Evolutionary conservation across 1,140 invertebrate genomes (phyloP), one percentile per base, ranked within the genome.

Genomic region (Pseudomyrmex dendroicus): DNA sequence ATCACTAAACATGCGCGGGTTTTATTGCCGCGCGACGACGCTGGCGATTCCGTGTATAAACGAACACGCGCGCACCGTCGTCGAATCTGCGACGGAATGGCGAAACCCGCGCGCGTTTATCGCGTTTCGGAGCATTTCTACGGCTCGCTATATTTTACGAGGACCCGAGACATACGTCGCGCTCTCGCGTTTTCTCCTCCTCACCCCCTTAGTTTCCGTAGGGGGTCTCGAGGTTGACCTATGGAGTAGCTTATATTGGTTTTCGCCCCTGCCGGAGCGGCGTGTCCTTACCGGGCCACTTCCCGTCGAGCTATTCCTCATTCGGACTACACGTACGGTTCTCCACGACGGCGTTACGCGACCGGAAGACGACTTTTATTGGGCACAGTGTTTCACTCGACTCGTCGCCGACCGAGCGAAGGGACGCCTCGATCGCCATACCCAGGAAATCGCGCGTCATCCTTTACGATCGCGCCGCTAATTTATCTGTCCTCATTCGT

Each of bases 341-440:
- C 61, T 83, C 62, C 20, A 25, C 84, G 82, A 68, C 83, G 25
- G 82, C 66, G 84, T 63, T 70, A 74, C 84, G 83, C 68, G 68
- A 83, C 54, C 86, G 84, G 80, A 90, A 89, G 84, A 88, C 84
- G 89, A 87, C 88, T 86, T 90, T 90, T 89, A 88, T 90, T 90
- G 89, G 35, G 86, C 88, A 80, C 76, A 86, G 86, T 89, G 86
- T 89, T 88, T 90, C 88, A 88, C 73, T 74, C 80, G 63, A 72
- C 63, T 76, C 70, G 72, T 78, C 80, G 46, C 70, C 59, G 57
- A n/a, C 50, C 64, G 46, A 84, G 10, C 54, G 62, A 59, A n/a
- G 35, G 44, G 22, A 50, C 46, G 61, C 48, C 54, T 68, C 52
- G 77, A 52, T 84, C 78, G 54, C 80, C 35, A 67, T 84, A 59